Evolutionary conservation across 2,113 vertebrate species (phyloP).

Genomic region (Rhynchomys soricoides): DNA sequence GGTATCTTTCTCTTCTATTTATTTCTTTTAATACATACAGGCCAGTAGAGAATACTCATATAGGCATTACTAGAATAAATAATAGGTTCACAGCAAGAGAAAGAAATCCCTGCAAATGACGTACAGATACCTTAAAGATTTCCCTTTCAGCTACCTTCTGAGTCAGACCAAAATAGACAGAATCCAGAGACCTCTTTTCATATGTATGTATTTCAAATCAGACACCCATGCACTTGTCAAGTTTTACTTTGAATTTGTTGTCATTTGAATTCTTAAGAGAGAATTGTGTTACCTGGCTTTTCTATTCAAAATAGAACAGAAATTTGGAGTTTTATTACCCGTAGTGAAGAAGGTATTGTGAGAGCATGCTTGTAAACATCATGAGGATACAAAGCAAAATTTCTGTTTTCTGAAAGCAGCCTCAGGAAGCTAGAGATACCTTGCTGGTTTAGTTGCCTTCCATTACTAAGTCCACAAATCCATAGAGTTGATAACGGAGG

Average conservation of each 20-base stretch:
- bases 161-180: not conserved
- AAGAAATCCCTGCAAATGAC: not conserved
- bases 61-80: constrained; percentile 16
- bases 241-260: not conserved
- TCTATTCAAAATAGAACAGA: constrained; percentile 29
- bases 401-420: not conserved
- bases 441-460: not conserved
- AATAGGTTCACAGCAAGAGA: not conserved
- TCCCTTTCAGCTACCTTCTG: not conserved
- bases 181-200: not conserved
- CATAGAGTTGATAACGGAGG: not conserved
- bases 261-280: constrained; percentile 5
- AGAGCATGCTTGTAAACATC: not conserved
- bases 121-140: not conserved
- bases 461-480: not conserved
- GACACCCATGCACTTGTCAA: not conserved
- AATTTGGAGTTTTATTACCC: not conserved
- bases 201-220: not conserved
- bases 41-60: not conserved
- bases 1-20: not conserved
- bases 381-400: not conserved
- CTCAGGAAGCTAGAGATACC: not conserved
- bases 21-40: constrained; percentile 4
- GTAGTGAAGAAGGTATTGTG: not conserved
- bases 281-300: constrained; percentile 17